Evolutionary conservation across 2,888 invertebrate species (phyloP), one percentile per base, ranked within the genome.

Genomic region (Drosophila subquinaria): DNA sequence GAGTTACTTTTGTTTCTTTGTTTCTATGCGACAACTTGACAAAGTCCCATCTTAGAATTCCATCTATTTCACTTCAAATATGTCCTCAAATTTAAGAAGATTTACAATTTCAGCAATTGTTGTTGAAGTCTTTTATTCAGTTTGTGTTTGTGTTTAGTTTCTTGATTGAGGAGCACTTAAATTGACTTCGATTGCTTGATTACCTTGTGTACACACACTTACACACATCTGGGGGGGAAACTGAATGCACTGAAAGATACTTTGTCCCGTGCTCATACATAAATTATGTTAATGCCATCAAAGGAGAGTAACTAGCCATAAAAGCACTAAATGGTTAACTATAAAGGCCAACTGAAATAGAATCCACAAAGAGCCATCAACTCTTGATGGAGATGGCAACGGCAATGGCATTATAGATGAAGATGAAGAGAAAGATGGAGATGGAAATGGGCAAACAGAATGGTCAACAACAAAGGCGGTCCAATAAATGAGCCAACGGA

Each of bases 201-300:
- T 84, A 73, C 68, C 70, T 56, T 38, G 67, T 33, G 74, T 23
- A 45, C 30, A 47, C 47, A 55, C 43, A 23, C 11, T 23, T n/a
- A 27, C 53, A 33, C 45, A 40, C 52, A 50, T 57, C 33, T 33
- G 43, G n/a, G n/a, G n/a, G n/a, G 9, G 27, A 5, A n/a, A 27
- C 17, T 10, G 27, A n/a, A 35, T 42, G 45, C 13, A 30, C 47
- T 35, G 33, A 20, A 33, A 65, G 76, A 66, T 69, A 74, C 73
- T 82, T 72, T 67, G 73, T 74, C 69, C 69, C 88, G 88, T 84
- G 87, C 84, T 81, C 82, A 79, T 89, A 87, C 89, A 84, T 84
- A 89, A 84, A 89, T 84, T 84, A 84, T 84, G 88, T 76, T 87
- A 87, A 84, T 84, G 81, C 84, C 89, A 81, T 89, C 82, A 81